These are phyloP conservation scores for Poecilia gillii DNA, from an alignment of 2,797 vertebrate species.

Conservation along the genomic window DNA sequence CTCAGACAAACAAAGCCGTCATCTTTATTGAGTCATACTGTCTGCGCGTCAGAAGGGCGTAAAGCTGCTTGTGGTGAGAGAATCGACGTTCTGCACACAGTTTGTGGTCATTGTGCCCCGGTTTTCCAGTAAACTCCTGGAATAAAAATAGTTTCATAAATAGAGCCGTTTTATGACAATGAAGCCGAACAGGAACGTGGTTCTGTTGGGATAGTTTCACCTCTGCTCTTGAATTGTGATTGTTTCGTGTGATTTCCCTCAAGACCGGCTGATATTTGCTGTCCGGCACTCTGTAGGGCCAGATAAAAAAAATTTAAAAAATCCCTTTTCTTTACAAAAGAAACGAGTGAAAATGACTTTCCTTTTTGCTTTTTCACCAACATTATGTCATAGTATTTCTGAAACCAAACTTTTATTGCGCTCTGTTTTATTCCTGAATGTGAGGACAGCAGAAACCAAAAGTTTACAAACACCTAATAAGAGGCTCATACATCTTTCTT, in stretches of 20 bases:
- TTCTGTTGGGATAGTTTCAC: slow-evolving; percentile 28
- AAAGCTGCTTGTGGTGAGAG: slow-evolving; percentile 8
- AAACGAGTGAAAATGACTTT: neutral
- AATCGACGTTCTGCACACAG: slow-evolving; percentile 14
- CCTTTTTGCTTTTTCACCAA: neutral
- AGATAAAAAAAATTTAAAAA: neutral
- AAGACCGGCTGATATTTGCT: slow-evolving; percentile 14
- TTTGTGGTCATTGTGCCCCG: slow-evolving; percentile 58
- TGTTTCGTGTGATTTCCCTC: slow-evolving; percentile 36
- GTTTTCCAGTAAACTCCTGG: slow-evolving; percentile 69
- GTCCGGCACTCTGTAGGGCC: slow-evolving; percentile 2
- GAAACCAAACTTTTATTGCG: neutral
- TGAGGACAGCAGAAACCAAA: neutral
- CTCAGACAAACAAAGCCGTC: neutral
- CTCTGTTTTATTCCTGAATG: neutral
- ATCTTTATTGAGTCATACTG: neutral
- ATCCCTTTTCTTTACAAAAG: neutral
- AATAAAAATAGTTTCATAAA: slow-evolving; percentile 46
- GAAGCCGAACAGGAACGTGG: slow-evolving; percentile 47
- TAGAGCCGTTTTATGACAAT: slow-evolving; percentile 53
- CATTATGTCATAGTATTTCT: neutral
- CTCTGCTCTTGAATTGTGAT: slow-evolving; percentile 18
- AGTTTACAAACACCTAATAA: neutral
- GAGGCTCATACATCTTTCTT: neutral
- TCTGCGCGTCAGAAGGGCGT: neutral